A percentile compares a stretch with the other conserved stretches of the same genome.
Conservation (phyloP, 2,888 invertebrate genomes). For the Epistrophe eligans region DNA sequence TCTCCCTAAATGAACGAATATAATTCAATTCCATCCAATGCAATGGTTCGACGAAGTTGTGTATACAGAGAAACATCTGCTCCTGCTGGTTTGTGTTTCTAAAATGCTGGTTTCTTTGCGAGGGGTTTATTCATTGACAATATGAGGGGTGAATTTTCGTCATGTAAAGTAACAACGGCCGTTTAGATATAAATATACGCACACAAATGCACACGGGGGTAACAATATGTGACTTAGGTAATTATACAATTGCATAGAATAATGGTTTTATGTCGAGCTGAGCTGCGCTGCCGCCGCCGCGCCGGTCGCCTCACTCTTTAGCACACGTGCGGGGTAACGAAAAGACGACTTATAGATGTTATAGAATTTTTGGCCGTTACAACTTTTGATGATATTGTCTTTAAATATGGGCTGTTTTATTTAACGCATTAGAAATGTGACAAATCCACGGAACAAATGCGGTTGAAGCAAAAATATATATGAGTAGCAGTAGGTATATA, state of each 20-base stretch:
- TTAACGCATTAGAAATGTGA: conserved; percentile 49
- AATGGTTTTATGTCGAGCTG: conserved; percentile 26
- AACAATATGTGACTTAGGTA: conserved; percentile 62
- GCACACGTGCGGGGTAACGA: conserved; percentile 27
- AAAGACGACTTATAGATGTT: conserved; percentile 24
- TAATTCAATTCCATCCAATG: conserved; percentile 38
- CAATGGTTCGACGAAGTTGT: conserved; percentile 32
- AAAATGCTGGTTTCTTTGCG: conserved; percentile 63
- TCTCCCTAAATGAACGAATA: conserved; percentile 39
- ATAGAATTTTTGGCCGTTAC: conserved; percentile 70
- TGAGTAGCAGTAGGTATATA: not conserved
- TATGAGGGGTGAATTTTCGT: conserved; percentile 64
- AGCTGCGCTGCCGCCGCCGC: not conserved
- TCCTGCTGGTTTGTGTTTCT: conserved; percentile 66
- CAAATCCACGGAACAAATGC: conserved; percentile 49
- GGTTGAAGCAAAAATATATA: conserved; percentile 13
- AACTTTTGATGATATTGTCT: conserved; percentile 38
- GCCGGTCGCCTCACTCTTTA: not conserved
- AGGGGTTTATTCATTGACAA: conserved; percentile 48
- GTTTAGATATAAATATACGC: conserved; percentile 52
- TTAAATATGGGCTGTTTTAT: conserved; percentile 55
- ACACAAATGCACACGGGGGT: conserved; percentile 30
- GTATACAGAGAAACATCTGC: conserved; percentile 65
- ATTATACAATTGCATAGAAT: conserved; percentile 56
- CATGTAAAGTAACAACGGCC: conserved; percentile 70